Evolutionary conservation across 2,888 invertebrate genomes (phyloP).

Genomic region (Apamea anceps): DNA sequence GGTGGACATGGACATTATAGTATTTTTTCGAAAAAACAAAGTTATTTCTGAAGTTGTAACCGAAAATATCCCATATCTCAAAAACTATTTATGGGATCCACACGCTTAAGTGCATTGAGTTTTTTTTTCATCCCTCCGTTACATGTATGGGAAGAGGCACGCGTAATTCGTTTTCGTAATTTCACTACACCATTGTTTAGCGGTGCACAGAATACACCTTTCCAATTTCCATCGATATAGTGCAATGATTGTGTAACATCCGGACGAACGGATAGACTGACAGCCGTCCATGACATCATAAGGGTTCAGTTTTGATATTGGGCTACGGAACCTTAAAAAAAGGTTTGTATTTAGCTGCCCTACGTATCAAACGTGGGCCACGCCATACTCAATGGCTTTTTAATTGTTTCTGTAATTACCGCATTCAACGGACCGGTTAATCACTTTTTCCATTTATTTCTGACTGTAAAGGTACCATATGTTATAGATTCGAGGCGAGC

Average conservation of each 20-base stretch:
- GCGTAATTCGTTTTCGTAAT: neutral
- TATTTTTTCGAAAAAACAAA: neutral
- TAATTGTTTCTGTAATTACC: neutral
- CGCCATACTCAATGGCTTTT: neutral
- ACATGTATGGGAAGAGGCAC: neutral
- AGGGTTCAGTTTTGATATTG: neutral
- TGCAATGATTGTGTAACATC: neutral
- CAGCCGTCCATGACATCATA: neutral
- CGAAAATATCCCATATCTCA: too few relatives aligned
- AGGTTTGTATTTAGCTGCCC: neutral
- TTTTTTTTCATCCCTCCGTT: neutral
- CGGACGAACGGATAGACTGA: neutral
- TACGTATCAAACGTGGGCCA: too few relatives aligned
- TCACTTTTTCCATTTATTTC: neutral
- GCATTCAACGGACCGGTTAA: neutral
- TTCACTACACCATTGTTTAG: neutral
- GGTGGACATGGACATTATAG: too few relatives aligned
- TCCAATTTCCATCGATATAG: neutral
- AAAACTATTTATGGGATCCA: too few relatives aligned
- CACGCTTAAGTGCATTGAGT: neutral
- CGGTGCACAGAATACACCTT: neutral
- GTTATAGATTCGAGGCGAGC: slow-evolving; percentile 51
- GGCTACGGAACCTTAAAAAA: neutral
- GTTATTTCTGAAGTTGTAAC: too few relatives aligned
- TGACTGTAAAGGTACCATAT: neutral